A percentile compares a stretch with the other conserved stretches of the same genome.
Evolutionary conservation across 1,140 invertebrate species (phyloP).

Genomic region (Nephila pilipes): DNA sequence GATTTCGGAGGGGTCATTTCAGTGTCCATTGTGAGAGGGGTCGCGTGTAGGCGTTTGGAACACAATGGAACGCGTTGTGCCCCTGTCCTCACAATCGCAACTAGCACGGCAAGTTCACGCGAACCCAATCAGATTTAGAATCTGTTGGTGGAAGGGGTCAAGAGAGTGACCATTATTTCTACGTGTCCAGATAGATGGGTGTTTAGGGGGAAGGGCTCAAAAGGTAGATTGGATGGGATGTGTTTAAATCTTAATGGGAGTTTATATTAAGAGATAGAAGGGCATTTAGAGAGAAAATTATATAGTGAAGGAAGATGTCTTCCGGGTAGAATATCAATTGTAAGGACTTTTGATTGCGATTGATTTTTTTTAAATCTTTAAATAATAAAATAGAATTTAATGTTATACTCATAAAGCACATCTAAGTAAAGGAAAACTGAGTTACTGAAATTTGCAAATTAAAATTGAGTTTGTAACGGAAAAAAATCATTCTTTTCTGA

Average conservation of each 20-base stretch:
- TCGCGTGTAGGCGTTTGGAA: not conserved
- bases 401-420: no score
- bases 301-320: not conserved
- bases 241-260: constrained; percentile 12
- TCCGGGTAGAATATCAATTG: no score
- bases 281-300: not conserved
- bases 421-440: no score
- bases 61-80: constrained; percentile 10
- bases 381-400: no score
- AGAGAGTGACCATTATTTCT: not conserved
- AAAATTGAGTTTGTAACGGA: no score
- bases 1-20: not conserved
- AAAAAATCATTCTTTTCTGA: no score
- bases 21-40: not conserved
- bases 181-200: not conserved
- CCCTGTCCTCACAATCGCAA: not conserved
- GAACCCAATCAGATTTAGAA: not conserved
- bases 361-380: no score
- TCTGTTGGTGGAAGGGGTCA: not conserved
- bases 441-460: no score
- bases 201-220: not conserved
- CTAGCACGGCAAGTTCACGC: not conserved
- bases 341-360: no score
- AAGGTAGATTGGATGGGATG: not conserved
- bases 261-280: not conserved